Percentiles rank a stretch among this genome's conserved stretches.
These are phyloP conservation scores for Aphaenogaster rudis DNA, from an alignment of 1,140 invertebrate genomes.

Conservation along the genomic window DNA sequence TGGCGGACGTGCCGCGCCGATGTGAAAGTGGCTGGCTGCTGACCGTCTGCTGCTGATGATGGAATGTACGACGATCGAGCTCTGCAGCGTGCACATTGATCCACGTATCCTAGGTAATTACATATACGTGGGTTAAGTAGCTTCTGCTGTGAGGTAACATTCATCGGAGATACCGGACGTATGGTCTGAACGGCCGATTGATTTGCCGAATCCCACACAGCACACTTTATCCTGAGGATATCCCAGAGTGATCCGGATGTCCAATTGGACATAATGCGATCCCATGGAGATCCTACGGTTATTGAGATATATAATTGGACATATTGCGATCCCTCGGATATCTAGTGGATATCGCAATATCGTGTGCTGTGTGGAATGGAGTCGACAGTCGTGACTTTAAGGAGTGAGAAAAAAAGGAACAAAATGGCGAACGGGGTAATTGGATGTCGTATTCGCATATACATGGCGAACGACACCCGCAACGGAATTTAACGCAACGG, in stretches of 20 bases:
- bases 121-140: slow-evolving; percentile 4
- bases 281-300: too few relatives aligned
- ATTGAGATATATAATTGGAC: too few relatives aligned
- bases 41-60: slow-evolving; percentile 50
- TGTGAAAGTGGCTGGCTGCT: slow-evolving; percentile 73
- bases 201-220: neutral
- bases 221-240: too few relatives aligned
- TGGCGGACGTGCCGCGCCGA: slow-evolving; percentile 53
- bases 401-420: neutral
- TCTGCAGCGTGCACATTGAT: slow-evolving; percentile 64
- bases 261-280: too few relatives aligned
- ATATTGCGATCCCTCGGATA: too few relatives aligned
- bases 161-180: neutral
- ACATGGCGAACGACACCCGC: neutral
- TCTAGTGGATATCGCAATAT: too few relatives aligned
- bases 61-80: slow-evolving; percentile 74
- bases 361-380: too few relatives aligned
- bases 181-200: neutral
- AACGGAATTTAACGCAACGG: neutral
- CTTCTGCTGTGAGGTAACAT: slow-evolving; percentile 5
- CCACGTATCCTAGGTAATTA: slow-evolving; percentile 66
- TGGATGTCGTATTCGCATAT: neutral
- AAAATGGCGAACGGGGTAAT: neutral
- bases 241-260: too few relatives aligned
- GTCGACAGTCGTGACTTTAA: neutral